A percentile compares a stretch with the other conserved stretches of the same genome.
Evolutionary conservation across 2,113 vertebrate species (phyloP).

Genomic region (Myrmecophaga tridactyla): DNA sequence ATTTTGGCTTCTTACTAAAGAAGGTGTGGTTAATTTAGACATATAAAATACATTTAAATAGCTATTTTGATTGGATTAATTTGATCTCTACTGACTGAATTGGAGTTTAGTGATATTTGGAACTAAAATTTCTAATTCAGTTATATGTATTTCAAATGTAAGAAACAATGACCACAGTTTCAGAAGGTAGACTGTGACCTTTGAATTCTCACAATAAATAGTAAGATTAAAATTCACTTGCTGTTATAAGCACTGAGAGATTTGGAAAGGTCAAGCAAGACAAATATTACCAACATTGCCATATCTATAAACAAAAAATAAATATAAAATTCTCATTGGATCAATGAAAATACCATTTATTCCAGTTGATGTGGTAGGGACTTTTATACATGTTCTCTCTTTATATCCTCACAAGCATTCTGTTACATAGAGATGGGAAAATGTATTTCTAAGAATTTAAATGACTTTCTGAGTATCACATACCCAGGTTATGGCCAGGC

Average conservation of each 20-base stretch:
- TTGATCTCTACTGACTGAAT: neutral
- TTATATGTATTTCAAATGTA: neutral
- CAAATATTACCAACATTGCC: neutral
- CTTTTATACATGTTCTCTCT: neutral
- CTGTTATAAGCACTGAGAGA: neutral
- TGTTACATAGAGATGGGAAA: neutral
- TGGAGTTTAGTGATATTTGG: neutral
- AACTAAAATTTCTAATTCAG: conserved; percentile 16
- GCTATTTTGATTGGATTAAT: neutral
- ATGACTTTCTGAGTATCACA: neutral
- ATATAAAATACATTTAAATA: neutral
- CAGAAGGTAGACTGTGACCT: neutral
- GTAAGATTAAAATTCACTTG: conserved; percentile 42
- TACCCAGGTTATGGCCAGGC: neutral
- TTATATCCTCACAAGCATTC: neutral
- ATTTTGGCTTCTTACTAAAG: neutral
- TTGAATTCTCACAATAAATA: conserved; percentile 49
- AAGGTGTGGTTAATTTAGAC: neutral
- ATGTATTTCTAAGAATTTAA: neutral
- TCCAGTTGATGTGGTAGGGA: neutral
- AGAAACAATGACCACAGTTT: neutral
- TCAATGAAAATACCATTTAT: neutral
- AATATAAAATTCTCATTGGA: neutral
- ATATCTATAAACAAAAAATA: neutral
- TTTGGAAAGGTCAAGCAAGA: conserved; percentile 46